Base-by-base conservation (phyloP, 2,113 vertebrate species). In the Laterallus jamaicensis region DNA sequence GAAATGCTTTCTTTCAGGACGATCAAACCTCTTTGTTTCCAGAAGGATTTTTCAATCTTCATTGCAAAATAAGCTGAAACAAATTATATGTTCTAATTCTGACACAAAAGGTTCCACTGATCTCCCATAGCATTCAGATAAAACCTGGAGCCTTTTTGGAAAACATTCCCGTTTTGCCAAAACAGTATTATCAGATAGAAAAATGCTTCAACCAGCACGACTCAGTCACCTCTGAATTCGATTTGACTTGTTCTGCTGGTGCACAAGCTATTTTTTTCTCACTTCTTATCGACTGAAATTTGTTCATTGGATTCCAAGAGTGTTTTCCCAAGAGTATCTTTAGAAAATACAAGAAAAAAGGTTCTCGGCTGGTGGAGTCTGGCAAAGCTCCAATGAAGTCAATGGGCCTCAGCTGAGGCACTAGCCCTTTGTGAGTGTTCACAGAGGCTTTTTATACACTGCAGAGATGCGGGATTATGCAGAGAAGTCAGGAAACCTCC, bases 381-480 rank as follows among this genome's bases (percentile, higher is more conserved):
- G 96, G 95, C 96, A 86, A 20, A 63, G 86, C 49, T 89, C 96
- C 96, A 97, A 86, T 0, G 0, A 54, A 84, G 96, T 39, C 88
- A 76, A 50, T 62, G 82, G 90, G 92, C 74, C 70, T 95, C 86
- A 93, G 93, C 88, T 92, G 95, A 92, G 80, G 92, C 95, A 62
- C 88, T 94, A 68, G 92, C 80, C 88, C 91, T 97, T 96, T 94
- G 96, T 96, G 86, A 92, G 88, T 1, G 59, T 6, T 93, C 88
- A 94, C 96, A 96, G 93, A 96, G 92, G 86, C 94, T 95, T 97
- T 96, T 95, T 96, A 85, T 95, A 29, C 12, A 26, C 92, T 90
- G 91, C 89, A 80, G 96, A 85, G 78, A 80, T 52, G 78, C 81
- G 62, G 93, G 63, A 47, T 50, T 77, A 35, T 63, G 74, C 92